Percentiles rank a stretch among this genome's conserved stretches.
These are phyloP conservation scores for Lypha dubia DNA, from an alignment of 2,888 invertebrate genomes.

Conservation along the genomic window DNA sequence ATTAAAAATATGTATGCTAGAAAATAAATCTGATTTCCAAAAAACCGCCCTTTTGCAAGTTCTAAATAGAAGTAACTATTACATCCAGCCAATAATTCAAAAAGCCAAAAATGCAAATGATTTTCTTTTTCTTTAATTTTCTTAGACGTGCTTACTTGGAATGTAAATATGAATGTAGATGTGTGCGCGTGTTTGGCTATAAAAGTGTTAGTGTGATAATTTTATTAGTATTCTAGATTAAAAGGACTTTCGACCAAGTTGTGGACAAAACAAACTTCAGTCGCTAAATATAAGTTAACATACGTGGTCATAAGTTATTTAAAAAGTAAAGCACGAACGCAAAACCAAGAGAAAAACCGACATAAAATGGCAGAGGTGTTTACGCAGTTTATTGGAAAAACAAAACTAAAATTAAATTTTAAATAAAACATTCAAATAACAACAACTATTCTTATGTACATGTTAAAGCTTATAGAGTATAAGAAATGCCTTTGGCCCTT, in stretches of 20 bases:
- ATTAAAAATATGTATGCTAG: background rate
- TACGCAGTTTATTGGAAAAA: slow-evolving; percentile 8
- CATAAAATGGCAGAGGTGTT: slow-evolving; percentile 22
- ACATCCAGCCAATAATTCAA: slow-evolving; percentile 43
- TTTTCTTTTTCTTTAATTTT: slow-evolving; percentile 48
- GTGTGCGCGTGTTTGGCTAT: background rate
- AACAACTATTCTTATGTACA: slow-evolving; percentile 22
- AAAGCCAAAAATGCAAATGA: slow-evolving; percentile 59
- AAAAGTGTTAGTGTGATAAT: slow-evolving; percentile 25
- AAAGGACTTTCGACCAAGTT: slow-evolving; percentile 67
- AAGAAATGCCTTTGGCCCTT: slow-evolving; percentile 62
- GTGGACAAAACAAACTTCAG: slow-evolving; percentile 67
- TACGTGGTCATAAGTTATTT: slow-evolving; percentile 55
- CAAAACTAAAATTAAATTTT: background rate
- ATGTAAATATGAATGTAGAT: no score
- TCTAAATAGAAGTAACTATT: background rate
- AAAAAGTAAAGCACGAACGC: background rate
- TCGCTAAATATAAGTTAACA: slow-evolving; percentile 64
- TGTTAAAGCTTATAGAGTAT: slow-evolving; percentile 45
- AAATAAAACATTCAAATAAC: slow-evolving; percentile 18
- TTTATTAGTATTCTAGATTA: slow-evolving; percentile 14
- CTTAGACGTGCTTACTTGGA: slow-evolving; percentile 16
- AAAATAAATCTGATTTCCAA: background rate
- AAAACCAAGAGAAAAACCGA: background rate
- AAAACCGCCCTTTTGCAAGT: background rate